Base-by-base conservation (phyloP, 2,113 vertebrate genomes). In the Geococcyx californianus region DNA sequence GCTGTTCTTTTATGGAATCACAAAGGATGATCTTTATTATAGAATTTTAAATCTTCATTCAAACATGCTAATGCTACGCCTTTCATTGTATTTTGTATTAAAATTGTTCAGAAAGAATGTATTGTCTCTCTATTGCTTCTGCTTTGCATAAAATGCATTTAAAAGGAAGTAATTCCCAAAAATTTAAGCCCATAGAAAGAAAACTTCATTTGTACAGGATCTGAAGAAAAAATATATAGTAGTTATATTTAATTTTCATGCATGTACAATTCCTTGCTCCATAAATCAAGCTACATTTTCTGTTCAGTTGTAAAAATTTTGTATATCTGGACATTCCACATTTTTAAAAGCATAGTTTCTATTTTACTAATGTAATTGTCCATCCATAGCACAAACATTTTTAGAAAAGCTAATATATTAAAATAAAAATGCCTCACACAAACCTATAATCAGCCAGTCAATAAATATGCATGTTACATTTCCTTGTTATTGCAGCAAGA, bases 391-490 rank as follows among this genome's bases (percentile, higher is more conserved):
- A 92, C 24, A 82, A 91, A 69, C 40, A 73, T 59, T 91, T 95
- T 64, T 24, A 66, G 51, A 91, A 95, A 74, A 85, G 4, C 29
- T 70, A 51, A 9, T 83, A 86, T 67, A 95, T 96, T 86, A 77
- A 89, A 93, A 83, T 83, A 75, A 82, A 80, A 59, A 36, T 13
- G 0, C 67, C 87, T 70, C 33, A 62, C 13, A 76, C 31, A 75
- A 40, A 9, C 28, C 47, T 84, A 73, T 89, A 82, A 92, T 93
- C 89, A 90, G 16, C 31, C 44, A 91, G 62, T 91, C 77, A 89
- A 92, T 95, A 93, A 92, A 88, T 81, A 91, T 16, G 18, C 44
- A 89, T 74, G 51, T 83, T 83, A 45, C 7, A 67, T 91, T 97
- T 96, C 69, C 82, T 94, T 63, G 40, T 13, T 89, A n/a, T 72